Evolutionary conservation across 1,140 invertebrate species (phyloP).

Genomic region (Harlomillsia oculata): DNA sequence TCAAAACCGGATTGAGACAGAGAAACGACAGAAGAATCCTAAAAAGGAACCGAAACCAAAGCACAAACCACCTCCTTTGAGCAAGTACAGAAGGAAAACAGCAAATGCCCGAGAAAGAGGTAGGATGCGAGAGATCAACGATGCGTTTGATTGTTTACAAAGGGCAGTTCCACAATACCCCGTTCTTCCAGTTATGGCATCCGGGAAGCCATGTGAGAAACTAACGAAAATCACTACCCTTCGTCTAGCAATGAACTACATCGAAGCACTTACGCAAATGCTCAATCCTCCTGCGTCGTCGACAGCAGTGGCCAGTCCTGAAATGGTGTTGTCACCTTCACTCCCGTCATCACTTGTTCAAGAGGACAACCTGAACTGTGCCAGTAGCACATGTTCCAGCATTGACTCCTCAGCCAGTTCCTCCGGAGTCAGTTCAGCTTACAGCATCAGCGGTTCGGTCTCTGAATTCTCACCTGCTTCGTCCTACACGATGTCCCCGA

Average conservation of each 20-base stretch:
- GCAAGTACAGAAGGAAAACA: slow-evolving; percentile 78
- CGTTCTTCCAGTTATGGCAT: slow-evolving; percentile 38
- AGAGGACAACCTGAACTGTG: not conserved
- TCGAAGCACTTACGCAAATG: slow-evolving; percentile 51
- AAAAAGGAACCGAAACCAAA: slow-evolving; percentile 48
- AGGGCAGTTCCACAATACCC: slow-evolving; percentile 56
- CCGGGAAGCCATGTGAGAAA: slow-evolving; percentile 54
- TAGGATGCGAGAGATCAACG: slow-evolving; percentile 79
- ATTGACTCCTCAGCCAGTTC: slow-evolving; percentile 3
- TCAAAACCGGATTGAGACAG: slow-evolving; percentile 45
- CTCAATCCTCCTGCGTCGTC: slow-evolving; percentile 32
- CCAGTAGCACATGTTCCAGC: not conserved
- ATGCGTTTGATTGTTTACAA: slow-evolving; percentile 69
- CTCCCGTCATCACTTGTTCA: not conserved
- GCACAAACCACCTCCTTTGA: slow-evolving; percentile 66
- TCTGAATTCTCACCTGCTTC: slow-evolving; percentile 34
- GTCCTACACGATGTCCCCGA: slow-evolving; percentile 25
- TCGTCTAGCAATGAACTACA: slow-evolving; percentile 78
- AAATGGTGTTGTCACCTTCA: not conserved
- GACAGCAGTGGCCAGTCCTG: not conserved
- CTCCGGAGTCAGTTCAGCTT: not conserved
- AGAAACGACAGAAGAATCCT: slow-evolving; percentile 39
- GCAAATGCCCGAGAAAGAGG: slow-evolving; percentile 77
- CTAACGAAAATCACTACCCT: slow-evolving; percentile 80
- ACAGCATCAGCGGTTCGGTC: not conserved